Conservation (phyloP, 2,113 vertebrate genomes). For the Gracilinanus agilis region DNA sequence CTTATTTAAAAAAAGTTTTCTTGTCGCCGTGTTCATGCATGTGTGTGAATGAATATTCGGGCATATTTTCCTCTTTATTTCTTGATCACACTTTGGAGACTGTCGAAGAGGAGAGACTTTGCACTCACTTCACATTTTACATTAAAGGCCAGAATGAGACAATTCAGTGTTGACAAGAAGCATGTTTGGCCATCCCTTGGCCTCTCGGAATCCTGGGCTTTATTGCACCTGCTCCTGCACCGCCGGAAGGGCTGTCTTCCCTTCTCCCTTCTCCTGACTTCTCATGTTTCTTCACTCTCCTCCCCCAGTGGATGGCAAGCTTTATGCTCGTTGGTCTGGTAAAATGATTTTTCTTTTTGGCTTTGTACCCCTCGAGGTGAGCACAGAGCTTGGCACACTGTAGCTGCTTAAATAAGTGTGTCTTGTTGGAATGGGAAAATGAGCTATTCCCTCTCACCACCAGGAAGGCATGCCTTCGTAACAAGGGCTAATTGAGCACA, state of each 20-base stretch:
- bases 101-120: neutral
- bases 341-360: neutral
- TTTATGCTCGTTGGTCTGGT: neutral
- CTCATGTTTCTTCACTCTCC: neutral
- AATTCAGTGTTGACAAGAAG: neutral
- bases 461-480: neutral
- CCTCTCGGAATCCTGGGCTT: neutral
- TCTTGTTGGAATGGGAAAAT: neutral
- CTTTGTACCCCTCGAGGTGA: neutral
- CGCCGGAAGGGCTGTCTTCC: neutral
- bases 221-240: neutral
- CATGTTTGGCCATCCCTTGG: neutral
- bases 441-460: too few species aligned
- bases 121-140: neutral
- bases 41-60: too few species aligned
- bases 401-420: neutral
- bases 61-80: neutral
- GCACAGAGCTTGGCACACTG: neutral
- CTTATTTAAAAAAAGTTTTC: neutral
- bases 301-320: neutral
- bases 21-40: neutral
- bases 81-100: neutral
- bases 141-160: neutral
- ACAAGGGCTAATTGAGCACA: neutral
- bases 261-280: neutral